phyloP scores from a whole-genome alignment of 2,113 vertebrate genomes.

The Eira barbara region DNA sequence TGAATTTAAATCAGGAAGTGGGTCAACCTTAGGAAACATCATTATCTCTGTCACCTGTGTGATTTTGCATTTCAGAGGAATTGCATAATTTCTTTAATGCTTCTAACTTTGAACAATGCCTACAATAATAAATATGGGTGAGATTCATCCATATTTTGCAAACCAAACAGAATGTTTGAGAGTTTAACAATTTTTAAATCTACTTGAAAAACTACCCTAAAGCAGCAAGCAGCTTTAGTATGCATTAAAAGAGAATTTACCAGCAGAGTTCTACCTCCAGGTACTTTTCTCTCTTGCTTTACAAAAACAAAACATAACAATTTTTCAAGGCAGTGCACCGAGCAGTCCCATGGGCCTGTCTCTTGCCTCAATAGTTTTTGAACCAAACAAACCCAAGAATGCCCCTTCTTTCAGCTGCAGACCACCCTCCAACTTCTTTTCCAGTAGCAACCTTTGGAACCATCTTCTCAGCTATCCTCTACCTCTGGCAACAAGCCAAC shows the following conservation, averaged over 20 bases:
- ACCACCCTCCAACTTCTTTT: background rate
- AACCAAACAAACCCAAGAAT: background rate
- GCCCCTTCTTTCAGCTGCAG: background rate
- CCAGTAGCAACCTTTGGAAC: background rate
- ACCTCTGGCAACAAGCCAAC: background rate
- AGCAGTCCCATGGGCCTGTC: background rate
- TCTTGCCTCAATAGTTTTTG: background rate
- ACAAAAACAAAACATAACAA: conserved; percentile 31
- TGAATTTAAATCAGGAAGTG: background rate
- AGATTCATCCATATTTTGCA: background rate
- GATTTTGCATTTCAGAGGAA: background rate
- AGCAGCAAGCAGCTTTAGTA: background rate
- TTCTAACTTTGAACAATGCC: background rate
- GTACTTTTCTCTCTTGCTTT: conserved; percentile 44
- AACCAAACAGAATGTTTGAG: background rate
- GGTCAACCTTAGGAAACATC: background rate
- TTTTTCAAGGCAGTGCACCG: background rate
- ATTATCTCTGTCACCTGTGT: background rate
- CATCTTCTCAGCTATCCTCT: background rate
- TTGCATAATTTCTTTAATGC: background rate
- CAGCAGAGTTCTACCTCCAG: conserved; percentile 59
- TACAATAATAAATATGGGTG: background rate
- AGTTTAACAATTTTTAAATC: background rate
- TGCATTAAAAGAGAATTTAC: conserved; percentile 21
- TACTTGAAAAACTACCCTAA: background rate